Evolutionary conservation across 2,797 vertebrate species (phyloP), one percentile per base, ranked within the genome.

Genomic region (Brachymystax lenok): DNA sequence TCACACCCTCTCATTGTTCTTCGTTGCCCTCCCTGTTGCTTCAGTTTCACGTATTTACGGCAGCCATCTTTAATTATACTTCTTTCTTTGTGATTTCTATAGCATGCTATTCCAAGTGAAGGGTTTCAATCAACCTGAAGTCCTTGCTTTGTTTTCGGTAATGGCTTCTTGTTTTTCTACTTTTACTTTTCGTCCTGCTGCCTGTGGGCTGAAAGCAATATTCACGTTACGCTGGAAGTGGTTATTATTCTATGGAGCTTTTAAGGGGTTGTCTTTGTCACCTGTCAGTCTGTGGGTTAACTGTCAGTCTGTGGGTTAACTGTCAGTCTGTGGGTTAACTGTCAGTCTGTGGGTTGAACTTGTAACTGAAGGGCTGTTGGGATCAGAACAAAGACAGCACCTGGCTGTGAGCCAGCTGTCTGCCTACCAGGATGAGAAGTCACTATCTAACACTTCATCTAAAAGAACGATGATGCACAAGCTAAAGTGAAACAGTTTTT

Each of bases 351-450:
- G 5, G 33, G 33, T 35, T 35, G 6, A 6, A 83, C 80, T 71
- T 12, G 2, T 7, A 59, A 21, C n/a, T 74, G 80, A 89, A 85
- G 84, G 85, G 54, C n/a, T 84, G 69, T 81, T 85, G 63, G 77
- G 86, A 89, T 35, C 82, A 86, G 82, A 87, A 66, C 13, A 66
- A 12, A 66, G 14, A 14, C 27, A 86, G 84, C 79, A 56, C 73
- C 35, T 77, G 33, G 54, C 75, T 59, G 71, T 52, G 28, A 4
- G 28, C 50, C 14, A 17, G 24, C 24, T 52, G 40, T 71, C 21
- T 16, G 51, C 50, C 76, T n/a, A 2, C 67, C 24, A n/a, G 12
- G 33, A 64, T 35, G 67, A n/a, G 8, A n/a, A 28, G 8, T 3
- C 59, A 24, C 46, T 51, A 19, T 67, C 28, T 63, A 21, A 27